Evolutionary conservation across 2,888 invertebrate genomes (phyloP).

Genomic region (Tenthredo livida): DNA sequence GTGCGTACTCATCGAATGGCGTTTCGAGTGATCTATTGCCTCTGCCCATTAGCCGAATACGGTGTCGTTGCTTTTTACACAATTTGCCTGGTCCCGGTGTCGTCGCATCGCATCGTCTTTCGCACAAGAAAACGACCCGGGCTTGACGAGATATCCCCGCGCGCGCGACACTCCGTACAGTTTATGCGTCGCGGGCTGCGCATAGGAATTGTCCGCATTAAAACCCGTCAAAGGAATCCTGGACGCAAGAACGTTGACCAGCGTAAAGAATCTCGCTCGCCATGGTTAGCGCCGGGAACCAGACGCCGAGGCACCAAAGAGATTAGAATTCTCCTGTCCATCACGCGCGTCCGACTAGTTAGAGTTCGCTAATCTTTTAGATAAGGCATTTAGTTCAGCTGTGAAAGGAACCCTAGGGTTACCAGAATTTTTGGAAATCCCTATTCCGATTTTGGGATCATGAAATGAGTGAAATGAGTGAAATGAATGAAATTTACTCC

Average conservation of each 20-base stretch:
- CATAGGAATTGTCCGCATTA: constrained; percentile 66
- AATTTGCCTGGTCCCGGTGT: constrained; percentile 49
- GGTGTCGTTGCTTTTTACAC: constrained; percentile 40
- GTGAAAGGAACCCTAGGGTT: background rate
- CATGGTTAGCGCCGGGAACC: constrained; percentile 47
- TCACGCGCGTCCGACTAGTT: background rate
- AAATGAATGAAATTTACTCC: background rate
- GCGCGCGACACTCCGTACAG: constrained; percentile 61
- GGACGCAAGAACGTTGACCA: constrained; percentile 44
- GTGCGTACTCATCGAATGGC: constrained; percentile 24
- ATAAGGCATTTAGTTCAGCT: background rate
- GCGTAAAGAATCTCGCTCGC: constrained; percentile 59
- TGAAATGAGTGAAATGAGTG: background rate
- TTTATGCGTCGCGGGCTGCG: constrained; percentile 56
- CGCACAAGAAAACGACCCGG: constrained; percentile 40
- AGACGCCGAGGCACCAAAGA: constrained; percentile 35
- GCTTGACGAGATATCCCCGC: constrained; percentile 58
- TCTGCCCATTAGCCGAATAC: constrained; percentile 49
- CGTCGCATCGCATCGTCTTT: background rate
- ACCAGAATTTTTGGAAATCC: background rate
- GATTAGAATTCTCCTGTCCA: constrained; percentile 7
- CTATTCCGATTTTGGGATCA: background rate
- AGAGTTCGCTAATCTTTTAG: background rate
- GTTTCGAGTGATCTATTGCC: constrained; percentile 47
- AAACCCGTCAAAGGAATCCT: constrained; percentile 60